These are phyloP conservation scores for Macropus fuliginosus DNA, from an alignment of 2,797 vertebrate genomes.

Conservation along the genomic window DNA sequence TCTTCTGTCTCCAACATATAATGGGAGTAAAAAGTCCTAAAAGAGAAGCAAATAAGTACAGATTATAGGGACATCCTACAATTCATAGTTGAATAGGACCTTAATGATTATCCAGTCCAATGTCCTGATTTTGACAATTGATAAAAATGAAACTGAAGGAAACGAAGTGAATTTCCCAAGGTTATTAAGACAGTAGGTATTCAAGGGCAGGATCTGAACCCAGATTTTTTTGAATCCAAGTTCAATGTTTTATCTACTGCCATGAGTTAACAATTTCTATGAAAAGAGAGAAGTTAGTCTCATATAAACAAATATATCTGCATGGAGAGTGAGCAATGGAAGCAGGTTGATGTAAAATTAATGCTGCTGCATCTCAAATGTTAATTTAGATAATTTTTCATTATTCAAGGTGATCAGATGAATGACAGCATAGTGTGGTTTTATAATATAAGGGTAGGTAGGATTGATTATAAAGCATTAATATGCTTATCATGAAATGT, in stretches of 20 bases:
- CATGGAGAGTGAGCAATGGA: neutral
- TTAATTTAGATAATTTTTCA: neutral
- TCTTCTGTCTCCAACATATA: neutral
- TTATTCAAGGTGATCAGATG: neutral
- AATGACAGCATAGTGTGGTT: neutral
- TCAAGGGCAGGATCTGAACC: neutral
- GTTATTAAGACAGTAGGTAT: neutral
- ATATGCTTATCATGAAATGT: neutral
- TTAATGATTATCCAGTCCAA: neutral
- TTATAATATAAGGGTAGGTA: neutral
- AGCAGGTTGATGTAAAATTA: neutral
- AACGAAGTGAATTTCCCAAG: neutral
- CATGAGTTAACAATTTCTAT: neutral
- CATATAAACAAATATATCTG: neutral
- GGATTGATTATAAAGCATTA: neutral
- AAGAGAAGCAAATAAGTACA: neutral
- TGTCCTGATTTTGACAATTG: neutral
- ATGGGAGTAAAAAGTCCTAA: neutral
- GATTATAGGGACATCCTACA: neutral
- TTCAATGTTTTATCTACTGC: neutral
- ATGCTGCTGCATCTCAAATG: neutral
- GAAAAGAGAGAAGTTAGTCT: neutral
- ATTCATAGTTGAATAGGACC: neutral
- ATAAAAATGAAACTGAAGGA: neutral
- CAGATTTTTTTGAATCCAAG: neutral